Evolutionary conservation across 2,888 invertebrate genomes (phyloP), one percentile per base, ranked within the genome.

Genomic region (Ephialtes manifestator): DNA sequence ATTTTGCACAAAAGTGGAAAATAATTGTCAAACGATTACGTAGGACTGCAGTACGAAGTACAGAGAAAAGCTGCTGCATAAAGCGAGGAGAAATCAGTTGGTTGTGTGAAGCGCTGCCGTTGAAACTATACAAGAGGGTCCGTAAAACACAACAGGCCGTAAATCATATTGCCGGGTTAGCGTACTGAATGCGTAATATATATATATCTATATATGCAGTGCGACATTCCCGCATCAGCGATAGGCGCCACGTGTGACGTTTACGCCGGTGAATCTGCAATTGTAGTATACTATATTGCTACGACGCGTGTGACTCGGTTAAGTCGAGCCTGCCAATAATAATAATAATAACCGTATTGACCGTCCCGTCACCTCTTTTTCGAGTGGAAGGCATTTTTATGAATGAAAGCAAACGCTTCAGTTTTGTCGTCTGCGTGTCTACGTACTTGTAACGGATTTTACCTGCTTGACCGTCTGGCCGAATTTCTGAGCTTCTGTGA

Each of bases 61-160:
- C 46, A 11, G 46, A 10, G 63, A n/a, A n/a, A 76, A n/a, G 24
- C 51, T 67, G 46, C 28, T 13, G 28, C 67, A 31, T 11, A 4
- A 55, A 53, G 18, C 35, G 51, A 55, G 11, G 39, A n/a, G 55
- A 48, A 72, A 31, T 51, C 60, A 31, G 71, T 65, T 48, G 65
- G 48, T 31, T 48, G 39, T 43, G 35, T 51, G 24, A 71, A 65
- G 58, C 76, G 71, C 55, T 28, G 31, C 72, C 76, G 81, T 77
- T 68, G 77, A 72, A 77, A 77, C 67, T 53, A 43, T 68, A 78
- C 77, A 53, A 48, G 67, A 77, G 72, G 39, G 75, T 79, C 43
- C 77, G 81, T 84, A 72, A 84, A 84, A 80, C 80, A 84, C 76
- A 80, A 81, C 80, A 71, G 53, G 75, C 65, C 75, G 79, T 82